Conservation (phyloP, 2,797 vertebrate species). For the Cheirogaleus major region DNA sequence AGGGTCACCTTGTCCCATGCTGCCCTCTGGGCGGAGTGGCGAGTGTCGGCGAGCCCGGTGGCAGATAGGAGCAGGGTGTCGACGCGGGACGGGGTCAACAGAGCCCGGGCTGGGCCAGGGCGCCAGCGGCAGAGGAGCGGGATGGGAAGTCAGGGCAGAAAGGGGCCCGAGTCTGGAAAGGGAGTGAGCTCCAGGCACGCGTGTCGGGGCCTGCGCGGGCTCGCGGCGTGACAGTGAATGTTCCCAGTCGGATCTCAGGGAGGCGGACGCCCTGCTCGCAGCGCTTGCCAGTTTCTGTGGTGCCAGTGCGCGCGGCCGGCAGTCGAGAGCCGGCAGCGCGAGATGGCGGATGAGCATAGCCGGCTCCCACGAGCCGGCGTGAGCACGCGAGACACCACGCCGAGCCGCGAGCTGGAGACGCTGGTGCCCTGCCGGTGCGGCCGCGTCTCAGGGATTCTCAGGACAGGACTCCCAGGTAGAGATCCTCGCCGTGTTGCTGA, state of each 20-base stretch:
- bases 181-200: background rate
- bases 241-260: background rate
- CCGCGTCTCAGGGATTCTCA: background rate
- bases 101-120: background rate
- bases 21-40: background rate
- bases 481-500: background rate
- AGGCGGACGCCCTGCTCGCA: background rate
- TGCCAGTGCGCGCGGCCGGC: background rate
- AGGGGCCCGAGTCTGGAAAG: background rate
- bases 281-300: background rate
- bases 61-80: background rate
- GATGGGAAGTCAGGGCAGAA: background rate
- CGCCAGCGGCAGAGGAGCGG: background rate
- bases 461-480: background rate
- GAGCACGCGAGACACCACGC: background rate
- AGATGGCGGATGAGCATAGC: fast-evolving
- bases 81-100: background rate
- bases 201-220: background rate
- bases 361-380: background rate
- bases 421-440: background rate
- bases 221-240: fast-evolving
- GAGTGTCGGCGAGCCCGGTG: background rate
- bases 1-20: background rate
- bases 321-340: background rate
- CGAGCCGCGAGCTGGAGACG: background rate